Evolutionary conservation across 2,797 vertebrate genomes (phyloP), one percentile per base, ranked within the genome.

Genomic region (Dicrostonyx torquatus): DNA sequence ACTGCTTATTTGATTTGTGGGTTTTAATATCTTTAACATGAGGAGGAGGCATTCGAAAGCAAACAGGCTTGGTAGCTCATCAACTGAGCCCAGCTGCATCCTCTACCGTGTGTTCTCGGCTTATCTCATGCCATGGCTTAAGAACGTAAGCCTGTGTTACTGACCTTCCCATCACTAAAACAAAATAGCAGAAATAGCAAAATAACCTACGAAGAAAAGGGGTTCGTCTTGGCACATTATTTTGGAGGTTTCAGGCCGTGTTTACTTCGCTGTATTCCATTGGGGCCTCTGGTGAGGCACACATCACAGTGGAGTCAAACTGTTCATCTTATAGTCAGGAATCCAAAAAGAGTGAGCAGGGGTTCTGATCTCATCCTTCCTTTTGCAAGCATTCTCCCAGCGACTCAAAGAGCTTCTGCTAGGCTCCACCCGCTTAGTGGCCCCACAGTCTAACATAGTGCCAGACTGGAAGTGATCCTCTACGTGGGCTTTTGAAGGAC

Each of bases 1-100:
- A 73, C 79, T 43, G 90, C 82, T 83, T 68, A 40, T 70, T 90
- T 80, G 87, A 96, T 97, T 62, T 75, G 62, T 78, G 90, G 85
- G 76, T 93, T 95, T 80, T 96, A 96, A 82, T 86, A n/a, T 50
- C 78, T 70, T 80, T 92, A 94, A 77, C 82, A 76, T 6, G 0
- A 82, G 76, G 86, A 88, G 53, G 90, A 64, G 87, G 43, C 29
- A 4, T 66, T 66, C 87, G 58, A 73, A 93, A 45, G 64, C 53
- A 78, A 91, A 48, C 20, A 34, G 94, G 78, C 55, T 13, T 10
- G n/a, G 37, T 68, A 79, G 17, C 85, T 62, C 31, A 20, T 37
- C 50, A 68, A 10, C 1, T 4, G 22, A 53, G 55, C 91, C 87
- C 55, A 26, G 86, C 72, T 60, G 43, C 3, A 4, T 22, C n/a